Percentiles rank a stretch among this genome's conserved stretches.
These are phyloP conservation scores for Elephas maximus DNA, from an alignment of 2,113 vertebrate genomes.

Conservation along the genomic window DNA sequence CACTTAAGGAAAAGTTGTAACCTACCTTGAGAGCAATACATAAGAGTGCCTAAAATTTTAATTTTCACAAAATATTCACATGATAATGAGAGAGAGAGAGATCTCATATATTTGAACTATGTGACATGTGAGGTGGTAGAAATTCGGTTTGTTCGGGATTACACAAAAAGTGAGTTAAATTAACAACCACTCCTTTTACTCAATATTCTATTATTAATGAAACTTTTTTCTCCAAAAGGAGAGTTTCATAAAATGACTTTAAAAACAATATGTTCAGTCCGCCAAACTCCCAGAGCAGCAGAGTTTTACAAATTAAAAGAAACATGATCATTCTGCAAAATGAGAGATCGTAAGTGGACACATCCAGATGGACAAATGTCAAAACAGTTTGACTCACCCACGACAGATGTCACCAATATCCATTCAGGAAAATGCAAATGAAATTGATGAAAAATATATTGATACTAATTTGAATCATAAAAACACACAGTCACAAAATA, in stretches of 20 bases:
- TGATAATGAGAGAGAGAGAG: not conserved
- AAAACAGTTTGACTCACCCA: not conserved
- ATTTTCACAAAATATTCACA: not conserved
- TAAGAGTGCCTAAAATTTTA: not conserved
- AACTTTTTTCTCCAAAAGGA: not conserved
- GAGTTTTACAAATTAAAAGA: not conserved
- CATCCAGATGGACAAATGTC: not conserved
- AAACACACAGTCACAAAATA: not conserved
- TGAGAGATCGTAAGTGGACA: not conserved
- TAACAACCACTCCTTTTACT: not conserved
- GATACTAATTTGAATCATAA: slow-evolving; percentile 42
- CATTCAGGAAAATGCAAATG: not conserved
- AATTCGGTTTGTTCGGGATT: not conserved
- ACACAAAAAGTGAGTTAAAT: not conserved
- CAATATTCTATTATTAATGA: not conserved
- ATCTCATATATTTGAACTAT: slow-evolving; percentile 36
- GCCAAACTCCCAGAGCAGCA: not conserved
- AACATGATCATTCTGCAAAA: not conserved
- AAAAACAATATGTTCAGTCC: not conserved
- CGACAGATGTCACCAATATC: not conserved
- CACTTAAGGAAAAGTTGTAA: not conserved
- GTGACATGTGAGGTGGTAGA: not conserved
- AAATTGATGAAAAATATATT: not conserved
- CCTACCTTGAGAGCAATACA: not conserved
- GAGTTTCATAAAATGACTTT: not conserved